Evolutionary conservation across 2,797 vertebrate genomes (phyloP).

Genomic region (Champsocephalus esox): DNA sequence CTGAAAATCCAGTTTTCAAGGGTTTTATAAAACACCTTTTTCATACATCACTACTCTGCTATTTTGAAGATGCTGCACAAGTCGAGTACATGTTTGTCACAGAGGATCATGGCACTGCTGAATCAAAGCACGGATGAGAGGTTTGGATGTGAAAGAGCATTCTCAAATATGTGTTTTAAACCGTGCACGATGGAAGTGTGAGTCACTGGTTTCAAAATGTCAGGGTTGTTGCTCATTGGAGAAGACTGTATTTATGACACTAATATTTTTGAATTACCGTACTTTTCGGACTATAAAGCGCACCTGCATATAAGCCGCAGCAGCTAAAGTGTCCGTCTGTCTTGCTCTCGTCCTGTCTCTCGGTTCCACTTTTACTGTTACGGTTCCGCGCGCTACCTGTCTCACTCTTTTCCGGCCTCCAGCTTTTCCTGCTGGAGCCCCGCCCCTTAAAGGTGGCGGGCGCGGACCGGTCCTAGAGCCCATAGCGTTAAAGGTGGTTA

Average conservation of each 20-base stretch:
- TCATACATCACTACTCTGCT: slow-evolving; percentile 4
- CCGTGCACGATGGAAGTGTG: slow-evolving; percentile 11
- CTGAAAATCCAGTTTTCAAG: slow-evolving; percentile 10
- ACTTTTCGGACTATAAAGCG: too few species aligned
- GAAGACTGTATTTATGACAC: slow-evolving; percentile 9
- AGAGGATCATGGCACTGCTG: not conserved
- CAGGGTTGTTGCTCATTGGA: slow-evolving; percentile 26
- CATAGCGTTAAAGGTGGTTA: too few species aligned
- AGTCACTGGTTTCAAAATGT: slow-evolving; percentile 49
- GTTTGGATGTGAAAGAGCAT: not conserved
- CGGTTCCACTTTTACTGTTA: too few species aligned
- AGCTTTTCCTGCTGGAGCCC: too few species aligned
- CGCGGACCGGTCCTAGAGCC: too few species aligned
- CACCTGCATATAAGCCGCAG: too few species aligned
- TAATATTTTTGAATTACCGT: not conserved
- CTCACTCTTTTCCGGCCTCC: too few species aligned
- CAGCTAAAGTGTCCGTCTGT: too few species aligned
- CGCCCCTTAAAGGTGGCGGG: too few species aligned
- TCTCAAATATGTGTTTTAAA: slow-evolving; percentile 24
- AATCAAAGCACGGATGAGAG: not conserved
- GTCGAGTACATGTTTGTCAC: too few species aligned
- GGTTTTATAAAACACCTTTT: slow-evolving; percentile 17
- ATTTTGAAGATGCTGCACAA: not conserved
- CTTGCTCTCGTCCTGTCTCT: too few species aligned
- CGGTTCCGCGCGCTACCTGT: too few species aligned